Evolutionary conservation across 2,113 vertebrate genomes (phyloP).

Genomic region (Zootoca vivipara): DNA sequence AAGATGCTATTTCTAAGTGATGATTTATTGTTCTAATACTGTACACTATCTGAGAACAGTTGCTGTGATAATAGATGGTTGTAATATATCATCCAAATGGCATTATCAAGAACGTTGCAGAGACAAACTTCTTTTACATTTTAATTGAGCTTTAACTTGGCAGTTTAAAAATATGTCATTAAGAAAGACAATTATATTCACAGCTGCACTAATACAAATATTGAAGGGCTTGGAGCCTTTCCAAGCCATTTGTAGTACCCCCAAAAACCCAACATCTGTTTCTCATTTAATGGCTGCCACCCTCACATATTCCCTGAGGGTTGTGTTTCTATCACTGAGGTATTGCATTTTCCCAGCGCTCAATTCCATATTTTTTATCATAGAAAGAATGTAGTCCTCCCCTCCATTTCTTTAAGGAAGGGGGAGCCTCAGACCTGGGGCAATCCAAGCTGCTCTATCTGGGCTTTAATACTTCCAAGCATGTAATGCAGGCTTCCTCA

Average conservation of each 20-base stretch:
- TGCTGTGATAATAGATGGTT: conserved; percentile 33
- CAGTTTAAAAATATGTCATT: not conserved
- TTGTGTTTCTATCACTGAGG: not conserved
- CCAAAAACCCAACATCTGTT: not conserved
- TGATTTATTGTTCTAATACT: conserved; percentile 51
- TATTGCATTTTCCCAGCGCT: not conserved
- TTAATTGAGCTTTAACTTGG: conserved; percentile 32
- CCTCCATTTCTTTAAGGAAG: not conserved
- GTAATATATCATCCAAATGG: conserved; percentile 43
- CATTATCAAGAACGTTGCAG: conserved; percentile 22
- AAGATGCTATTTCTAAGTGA: not conserved
- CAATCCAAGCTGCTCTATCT: too few relatives aligned
- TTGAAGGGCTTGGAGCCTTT: not conserved
- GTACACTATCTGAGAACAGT: conserved; percentile 5
- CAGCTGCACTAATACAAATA: not conserved
- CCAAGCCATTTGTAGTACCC: not conserved
- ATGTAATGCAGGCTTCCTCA: too few relatives aligned
- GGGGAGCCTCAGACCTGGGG: too few relatives aligned
- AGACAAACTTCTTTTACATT: conserved; percentile 23
- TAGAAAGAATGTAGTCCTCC: not conserved
- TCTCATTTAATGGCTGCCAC: not conserved
- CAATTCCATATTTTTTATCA: not conserved
- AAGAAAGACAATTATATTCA: not conserved
- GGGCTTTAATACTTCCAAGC: too few relatives aligned
- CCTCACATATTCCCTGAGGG: not conserved